Percentiles rank a stretch among this genome's conserved stretches.
Evolutionary conservation across 2,888 invertebrate genomes (phyloP).

Genomic region (Noctua pronuba): DNA sequence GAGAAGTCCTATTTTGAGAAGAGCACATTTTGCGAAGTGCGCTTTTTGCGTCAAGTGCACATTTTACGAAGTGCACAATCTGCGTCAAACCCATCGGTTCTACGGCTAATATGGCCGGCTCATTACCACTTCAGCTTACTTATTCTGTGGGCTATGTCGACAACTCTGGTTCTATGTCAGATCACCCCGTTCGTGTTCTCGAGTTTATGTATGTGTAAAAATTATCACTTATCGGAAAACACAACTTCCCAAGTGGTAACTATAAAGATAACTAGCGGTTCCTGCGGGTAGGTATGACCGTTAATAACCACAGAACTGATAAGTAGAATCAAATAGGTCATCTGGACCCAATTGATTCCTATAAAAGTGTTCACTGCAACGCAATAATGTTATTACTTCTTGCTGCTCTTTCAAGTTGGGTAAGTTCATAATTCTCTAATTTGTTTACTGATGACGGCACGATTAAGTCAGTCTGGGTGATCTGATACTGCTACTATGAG

Average conservation of each 20-base stretch:
- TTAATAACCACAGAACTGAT: conserved; percentile 48
- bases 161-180: too few species aligned
- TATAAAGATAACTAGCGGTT: conserved; percentile 39
- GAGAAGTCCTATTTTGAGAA: too few species aligned
- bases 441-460: neutral
- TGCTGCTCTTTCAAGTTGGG: conserved; percentile 22
- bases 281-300: neutral
- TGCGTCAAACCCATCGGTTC: too few species aligned
- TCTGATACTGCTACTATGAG: neutral
- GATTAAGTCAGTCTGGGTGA: neutral
- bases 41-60: too few species aligned
- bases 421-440: conserved; percentile 15
- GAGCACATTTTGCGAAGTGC: too few species aligned
- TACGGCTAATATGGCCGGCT: too few species aligned
- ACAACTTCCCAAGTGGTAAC: neutral
- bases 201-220: neutral
- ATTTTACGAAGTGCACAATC: too few species aligned
- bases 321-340: neutral
- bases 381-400: neutral
- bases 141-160: too few species aligned
- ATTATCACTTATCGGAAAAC: conserved; percentile 14
- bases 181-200: too few species aligned
- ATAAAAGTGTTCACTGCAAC: conserved; percentile 35
- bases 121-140: too few species aligned
- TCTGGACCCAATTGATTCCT: conserved; percentile 22